These are phyloP conservation scores for Hemiscyllium ocellatum DNA, from an alignment of 2,113 vertebrate species.

Conservation along the genomic window DNA sequence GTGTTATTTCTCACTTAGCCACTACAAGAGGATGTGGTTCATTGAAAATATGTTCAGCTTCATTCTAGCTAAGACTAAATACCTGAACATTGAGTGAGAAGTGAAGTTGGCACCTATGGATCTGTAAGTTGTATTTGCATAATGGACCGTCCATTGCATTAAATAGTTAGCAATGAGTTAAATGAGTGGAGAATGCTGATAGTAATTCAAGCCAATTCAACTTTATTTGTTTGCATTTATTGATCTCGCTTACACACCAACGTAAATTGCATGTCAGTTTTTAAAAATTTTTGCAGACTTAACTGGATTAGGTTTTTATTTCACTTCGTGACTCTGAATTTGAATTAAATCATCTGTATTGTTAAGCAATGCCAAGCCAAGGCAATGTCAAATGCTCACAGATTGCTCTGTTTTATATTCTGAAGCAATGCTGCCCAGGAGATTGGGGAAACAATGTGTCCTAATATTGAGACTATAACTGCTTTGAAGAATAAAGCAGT, in stretches of 20 bases:
- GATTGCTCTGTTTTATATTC: not conserved
- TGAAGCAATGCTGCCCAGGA: slow-evolving; percentile 1
- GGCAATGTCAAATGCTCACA: not conserved
- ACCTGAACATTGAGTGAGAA: not conserved
- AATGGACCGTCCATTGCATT: not conserved
- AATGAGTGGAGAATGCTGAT: not conserved
- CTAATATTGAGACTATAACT: too few species aligned
- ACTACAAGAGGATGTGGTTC: not conserved
- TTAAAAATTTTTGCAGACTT: not conserved
- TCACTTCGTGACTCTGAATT: not conserved
- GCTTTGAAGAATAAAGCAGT: slow-evolving; percentile 20
- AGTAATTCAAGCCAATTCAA: not conserved
- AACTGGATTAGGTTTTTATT: not conserved
- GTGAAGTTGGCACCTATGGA: too few species aligned
- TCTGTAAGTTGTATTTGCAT: not conserved
- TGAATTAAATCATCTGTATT: not conserved
- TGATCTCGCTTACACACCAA: not conserved
- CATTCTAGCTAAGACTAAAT: not conserved
- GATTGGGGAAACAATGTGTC: not conserved
- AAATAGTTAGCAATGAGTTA: not conserved
- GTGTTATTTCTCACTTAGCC: not conserved
- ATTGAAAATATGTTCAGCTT: not conserved
- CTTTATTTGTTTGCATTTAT: not conserved
- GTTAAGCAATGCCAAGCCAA: not conserved
- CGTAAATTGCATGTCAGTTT: not conserved